These are phyloP conservation scores for Corydoras sp. DNA, from an alignment of 2,113 vertebrate species.

Conservation along the genomic window DNA sequence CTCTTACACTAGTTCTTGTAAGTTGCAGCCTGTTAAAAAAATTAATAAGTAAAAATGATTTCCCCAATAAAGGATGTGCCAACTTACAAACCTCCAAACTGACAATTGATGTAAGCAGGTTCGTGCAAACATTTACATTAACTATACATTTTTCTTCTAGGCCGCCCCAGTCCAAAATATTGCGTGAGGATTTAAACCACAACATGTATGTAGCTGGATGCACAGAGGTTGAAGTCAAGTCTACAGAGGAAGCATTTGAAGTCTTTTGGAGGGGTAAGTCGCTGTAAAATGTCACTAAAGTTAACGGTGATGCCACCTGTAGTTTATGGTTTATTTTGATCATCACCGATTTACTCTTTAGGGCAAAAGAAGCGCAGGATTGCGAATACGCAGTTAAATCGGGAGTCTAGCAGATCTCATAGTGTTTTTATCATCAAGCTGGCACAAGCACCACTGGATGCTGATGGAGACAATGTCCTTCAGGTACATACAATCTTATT, in stretches of 20 bases:
- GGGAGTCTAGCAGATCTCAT: conserved; percentile 91
- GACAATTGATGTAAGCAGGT: too few species aligned
- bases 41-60: too few species aligned
- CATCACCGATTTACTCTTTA: conserved; percentile 25
- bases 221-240: conserved; percentile 92
- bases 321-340: background rate
- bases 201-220: conserved; percentile 95
- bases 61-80: too few species aligned
- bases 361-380: conserved; percentile 71
- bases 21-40: too few species aligned
- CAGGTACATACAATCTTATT: conserved; percentile 69
- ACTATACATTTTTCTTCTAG: conserved; percentile 53
- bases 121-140: too few species aligned
- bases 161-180: conserved; percentile 85
- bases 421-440: conserved; percentile 89
- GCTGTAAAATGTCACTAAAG: too few species aligned
- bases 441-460: conserved; percentile 87
- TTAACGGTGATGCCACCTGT: background rate
- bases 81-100: too few species aligned
- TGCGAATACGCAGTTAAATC: conserved; percentile 86
- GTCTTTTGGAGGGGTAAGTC: conserved; percentile 90
- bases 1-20: too few species aligned
- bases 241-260: conserved; percentile 86
- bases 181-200: conserved; percentile 93
- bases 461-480: conserved; percentile 83